Base-by-base conservation (phyloP, 2,888 invertebrate genomes). In the Ormyrus rosae region DNA sequence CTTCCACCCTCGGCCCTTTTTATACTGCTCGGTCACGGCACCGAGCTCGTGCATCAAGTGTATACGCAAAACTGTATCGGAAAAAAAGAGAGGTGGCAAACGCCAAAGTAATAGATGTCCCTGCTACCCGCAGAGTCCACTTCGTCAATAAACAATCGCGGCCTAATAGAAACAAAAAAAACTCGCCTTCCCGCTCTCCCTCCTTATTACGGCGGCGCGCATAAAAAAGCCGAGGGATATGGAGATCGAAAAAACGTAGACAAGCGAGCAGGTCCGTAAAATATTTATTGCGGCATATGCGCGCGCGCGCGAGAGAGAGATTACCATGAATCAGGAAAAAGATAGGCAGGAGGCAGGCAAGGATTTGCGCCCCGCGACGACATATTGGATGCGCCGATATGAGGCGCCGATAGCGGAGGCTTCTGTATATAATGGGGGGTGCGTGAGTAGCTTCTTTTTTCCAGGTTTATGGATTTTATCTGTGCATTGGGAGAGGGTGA, bases 81-180 rank as follows among this genome's bases (percentile, higher is more conserved):
- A 61, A 70, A 58, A 67, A 70, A 67, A 60, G 72, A 78, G 72
- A 58, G 72, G 75, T 65, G 76, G 75, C 75, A 67, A 68, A 75
- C 74, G 56, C 76, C 89, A 89, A 90, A 89, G 90, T 90, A 90
- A 90, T 90, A 90, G 89, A 90, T 90, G 90, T 88, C 88, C 86
- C 86, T 19, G 83, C 79, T 84, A 82, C 83, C 86, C 86, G 85
- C 84, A 85, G 86, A 87, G 89, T 88, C 88, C 89, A 88, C 88
- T 89, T 90, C 90, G 89, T 90, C 90, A 90, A 90, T 90, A 90
- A 90, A 90, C 89, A 90, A 90, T 90, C 89, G 89, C 88, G 85
- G 86, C 85, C 85, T 89, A 88, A 90, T 89, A 89, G 89, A 89
- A 88, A 89, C 86, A 86, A 65, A 68, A 78, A 70, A 84, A 84